phyloP scores from a whole-genome alignment of 2,113 vertebrate genomes.

The Hipposideros armiger region DNA sequence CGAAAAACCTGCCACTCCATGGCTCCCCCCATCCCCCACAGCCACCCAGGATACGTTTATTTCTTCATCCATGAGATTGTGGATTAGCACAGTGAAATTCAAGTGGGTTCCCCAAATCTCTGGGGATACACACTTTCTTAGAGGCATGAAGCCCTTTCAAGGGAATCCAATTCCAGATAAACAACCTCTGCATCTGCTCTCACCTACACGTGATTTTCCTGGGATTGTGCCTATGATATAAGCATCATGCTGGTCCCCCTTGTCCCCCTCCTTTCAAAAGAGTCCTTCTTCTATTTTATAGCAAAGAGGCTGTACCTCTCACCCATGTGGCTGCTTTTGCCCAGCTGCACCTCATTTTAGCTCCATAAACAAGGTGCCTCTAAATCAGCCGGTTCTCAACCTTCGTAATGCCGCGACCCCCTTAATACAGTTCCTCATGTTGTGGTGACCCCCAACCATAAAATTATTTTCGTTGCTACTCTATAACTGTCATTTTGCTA shows the following conservation, averaged over 20 bases:
- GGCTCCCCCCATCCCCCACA: accelerated
- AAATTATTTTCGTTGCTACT: too few species aligned
- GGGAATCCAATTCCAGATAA: neutral
- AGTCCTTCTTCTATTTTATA: neutral
- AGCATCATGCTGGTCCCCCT: too few species aligned
- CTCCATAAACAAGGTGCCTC: neutral
- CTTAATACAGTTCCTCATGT: too few species aligned
- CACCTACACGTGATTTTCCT: neutral
- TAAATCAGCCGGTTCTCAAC: neutral
- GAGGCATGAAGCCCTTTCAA: neutral
- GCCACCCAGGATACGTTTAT: neutral
- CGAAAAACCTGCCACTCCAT: neutral
- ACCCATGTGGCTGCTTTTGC: neutral
- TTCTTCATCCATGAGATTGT: neutral
- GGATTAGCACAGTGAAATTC: neutral
- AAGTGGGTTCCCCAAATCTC: neutral
- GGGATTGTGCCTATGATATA: accelerated
- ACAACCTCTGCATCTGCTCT: neutral
- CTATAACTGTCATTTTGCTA: too few species aligned
- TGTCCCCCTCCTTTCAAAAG: too few species aligned
- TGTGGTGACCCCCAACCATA: too few species aligned
- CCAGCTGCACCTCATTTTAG: neutral
- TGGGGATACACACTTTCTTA: neutral
- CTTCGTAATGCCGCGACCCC: too few species aligned
- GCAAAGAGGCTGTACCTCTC: neutral